Percentiles rank a stretch among this genome's conserved stretches.
These are phyloP conservation scores for Callaeas wilsoni DNA, from an alignment of 2,113 vertebrate species.

Conservation along the genomic window DNA sequence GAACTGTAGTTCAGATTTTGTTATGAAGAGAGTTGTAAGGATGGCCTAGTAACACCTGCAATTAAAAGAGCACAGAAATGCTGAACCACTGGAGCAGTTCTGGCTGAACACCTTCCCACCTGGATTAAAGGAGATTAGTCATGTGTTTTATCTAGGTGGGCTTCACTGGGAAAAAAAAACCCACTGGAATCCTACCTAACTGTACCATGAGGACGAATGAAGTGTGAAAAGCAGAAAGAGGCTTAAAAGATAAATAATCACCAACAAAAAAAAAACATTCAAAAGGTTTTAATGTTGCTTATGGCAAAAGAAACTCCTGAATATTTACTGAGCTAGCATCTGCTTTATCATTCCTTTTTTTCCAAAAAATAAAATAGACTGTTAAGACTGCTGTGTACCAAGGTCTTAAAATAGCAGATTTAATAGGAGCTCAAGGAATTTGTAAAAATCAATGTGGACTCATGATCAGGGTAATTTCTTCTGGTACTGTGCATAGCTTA, in stretches of 20 bases:
- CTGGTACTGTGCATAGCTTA: background rate
- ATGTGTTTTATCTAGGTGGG: background rate
- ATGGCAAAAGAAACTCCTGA: background rate
- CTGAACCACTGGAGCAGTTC: background rate
- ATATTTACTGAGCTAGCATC: background rate
- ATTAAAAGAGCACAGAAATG: background rate
- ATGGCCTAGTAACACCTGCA: background rate
- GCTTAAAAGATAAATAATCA: background rate
- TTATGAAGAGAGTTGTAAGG: background rate
- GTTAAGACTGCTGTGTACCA: background rate
- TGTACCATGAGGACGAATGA: fast-evolving
- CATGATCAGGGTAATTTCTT: background rate
- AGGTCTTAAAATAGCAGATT: background rate
- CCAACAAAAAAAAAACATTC: background rate
- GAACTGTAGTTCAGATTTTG: background rate
- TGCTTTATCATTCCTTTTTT: background rate
- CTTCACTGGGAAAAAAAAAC: background rate
- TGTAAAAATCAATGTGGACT: background rate
- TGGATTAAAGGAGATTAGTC: background rate
- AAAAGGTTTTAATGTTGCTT: background rate
- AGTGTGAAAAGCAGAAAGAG: background rate
- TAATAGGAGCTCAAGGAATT: background rate
- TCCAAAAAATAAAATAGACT: background rate
- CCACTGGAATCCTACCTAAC: background rate
- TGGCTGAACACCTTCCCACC: background rate